Conservation (phyloP, 2,797 vertebrate species). For the Sebastes nivosus region DNA sequence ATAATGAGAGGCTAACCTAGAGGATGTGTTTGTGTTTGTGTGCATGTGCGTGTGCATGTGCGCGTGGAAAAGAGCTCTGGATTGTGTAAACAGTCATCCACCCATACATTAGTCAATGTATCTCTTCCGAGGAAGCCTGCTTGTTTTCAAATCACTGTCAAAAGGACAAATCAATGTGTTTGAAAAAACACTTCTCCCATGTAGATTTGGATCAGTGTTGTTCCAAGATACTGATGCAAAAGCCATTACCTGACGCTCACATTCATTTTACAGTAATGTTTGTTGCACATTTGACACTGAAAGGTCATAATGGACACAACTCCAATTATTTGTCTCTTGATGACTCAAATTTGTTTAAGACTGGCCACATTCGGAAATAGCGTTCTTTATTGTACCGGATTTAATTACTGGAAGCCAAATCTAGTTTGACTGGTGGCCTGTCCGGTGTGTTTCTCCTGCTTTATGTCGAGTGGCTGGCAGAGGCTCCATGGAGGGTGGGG, state of each 20-base stretch:
- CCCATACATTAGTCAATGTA: neutral
- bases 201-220: neutral
- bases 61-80: neutral
- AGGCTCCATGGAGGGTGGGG: neutral
- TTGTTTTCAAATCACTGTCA: neutral
- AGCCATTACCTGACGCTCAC: neutral
- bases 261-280: neutral
- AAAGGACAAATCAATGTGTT: neutral
- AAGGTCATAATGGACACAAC: neutral
- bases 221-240: neutral
- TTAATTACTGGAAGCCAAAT: constrained; percentile 17
- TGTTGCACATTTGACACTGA: constrained; percentile 4
- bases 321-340: neutral
- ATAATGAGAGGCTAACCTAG: constrained; percentile 19
- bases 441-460: neutral
- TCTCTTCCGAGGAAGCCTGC: neutral
- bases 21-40: neutral
- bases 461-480: neutral
- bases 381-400: constrained; percentile 13
- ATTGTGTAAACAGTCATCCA: neutral
- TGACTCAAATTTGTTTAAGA: neutral
- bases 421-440: constrained; percentile 10
- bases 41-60: neutral
- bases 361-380: neutral
- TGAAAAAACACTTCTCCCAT: neutral